Percentiles rank a stretch among this genome's conserved stretches.
These are phyloP conservation scores for Tarsius wallacei DNA, from an alignment of 2,797 vertebrate genomes.

Conservation along the genomic window DNA sequence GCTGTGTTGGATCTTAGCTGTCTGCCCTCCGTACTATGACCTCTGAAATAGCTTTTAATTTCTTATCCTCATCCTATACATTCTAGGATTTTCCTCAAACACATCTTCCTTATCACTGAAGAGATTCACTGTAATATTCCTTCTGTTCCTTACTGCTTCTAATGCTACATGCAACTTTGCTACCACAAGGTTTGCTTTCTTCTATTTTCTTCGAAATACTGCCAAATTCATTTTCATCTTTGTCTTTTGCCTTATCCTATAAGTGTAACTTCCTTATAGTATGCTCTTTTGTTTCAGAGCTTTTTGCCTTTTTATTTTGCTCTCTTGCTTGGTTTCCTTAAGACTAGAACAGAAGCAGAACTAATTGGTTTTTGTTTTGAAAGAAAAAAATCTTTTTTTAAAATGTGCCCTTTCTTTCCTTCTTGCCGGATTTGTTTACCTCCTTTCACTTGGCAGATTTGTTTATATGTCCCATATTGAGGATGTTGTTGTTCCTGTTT, in stretches of 20 bases:
- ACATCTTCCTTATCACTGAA: background rate
- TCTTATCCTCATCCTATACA: background rate
- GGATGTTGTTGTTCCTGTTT: background rate
- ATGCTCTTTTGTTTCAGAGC: background rate
- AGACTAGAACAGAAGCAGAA: conserved; percentile 33
- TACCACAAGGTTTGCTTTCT: background rate
- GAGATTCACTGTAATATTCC: background rate
- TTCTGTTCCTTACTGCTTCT: background rate
- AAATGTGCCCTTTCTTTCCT: conserved; percentile 3
- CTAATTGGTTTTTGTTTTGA: conserved; percentile 36
- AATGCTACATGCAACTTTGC: background rate
- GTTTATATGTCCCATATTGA: background rate
- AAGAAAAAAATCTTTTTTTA: conserved; percentile 34
- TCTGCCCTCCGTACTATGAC: background rate
- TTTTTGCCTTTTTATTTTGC: background rate
- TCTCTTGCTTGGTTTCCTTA: background rate
- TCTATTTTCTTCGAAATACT: background rate
- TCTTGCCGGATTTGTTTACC: background rate
- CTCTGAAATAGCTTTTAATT: background rate
- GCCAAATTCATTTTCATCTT: background rate
- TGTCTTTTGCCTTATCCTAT: background rate
- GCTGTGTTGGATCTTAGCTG: background rate
- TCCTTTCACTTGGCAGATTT: background rate
- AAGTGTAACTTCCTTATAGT: background rate
- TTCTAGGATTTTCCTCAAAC: background rate